These are phyloP conservation scores for Cotesia congregata DNA, from an alignment of 2,888 invertebrate species.

Conservation along the genomic window DNA sequence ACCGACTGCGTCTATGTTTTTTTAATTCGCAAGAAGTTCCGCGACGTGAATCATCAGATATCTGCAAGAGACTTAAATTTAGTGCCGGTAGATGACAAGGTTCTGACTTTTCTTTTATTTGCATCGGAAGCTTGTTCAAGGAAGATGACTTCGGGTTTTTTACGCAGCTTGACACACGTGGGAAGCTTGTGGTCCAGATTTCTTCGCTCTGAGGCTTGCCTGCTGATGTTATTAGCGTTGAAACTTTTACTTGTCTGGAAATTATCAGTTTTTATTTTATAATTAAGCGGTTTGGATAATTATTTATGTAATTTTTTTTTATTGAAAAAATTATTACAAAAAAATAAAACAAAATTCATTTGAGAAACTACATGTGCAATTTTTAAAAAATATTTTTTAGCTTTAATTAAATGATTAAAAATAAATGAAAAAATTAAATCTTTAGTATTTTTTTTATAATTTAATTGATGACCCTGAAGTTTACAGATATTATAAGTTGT, in stretches of 20 bases:
- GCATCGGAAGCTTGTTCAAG: not conserved
- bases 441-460: no score
- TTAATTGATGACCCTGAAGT: no score
- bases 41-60: constrained; percentile 1
- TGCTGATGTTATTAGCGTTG: constrained; percentile 29
- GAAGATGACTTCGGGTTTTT: not conserved
- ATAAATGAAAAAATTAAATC: no score
- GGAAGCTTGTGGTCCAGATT: constrained; percentile 46
- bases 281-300: no score
- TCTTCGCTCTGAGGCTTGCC: constrained; percentile 33
- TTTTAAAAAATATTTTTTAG: no score
- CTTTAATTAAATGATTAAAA: no score
- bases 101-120: not conserved
- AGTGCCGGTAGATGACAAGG: not conserved
- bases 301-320: no score
- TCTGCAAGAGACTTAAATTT: not conserved
- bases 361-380: no score
- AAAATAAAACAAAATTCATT: no score
- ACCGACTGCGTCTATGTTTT: not conserved
- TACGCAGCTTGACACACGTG: constrained; percentile 22
- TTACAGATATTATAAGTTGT: no score
- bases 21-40: not conserved
- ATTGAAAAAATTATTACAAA: not conserved
- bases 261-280: no score
- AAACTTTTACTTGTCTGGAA: constrained; percentile 41